A percentile compares a stretch with the other conserved stretches of the same genome.
These are phyloP conservation scores for Diadegma fenestrale DNA, from an alignment of 2,888 invertebrate genomes.

Conservation along the genomic window DNA sequence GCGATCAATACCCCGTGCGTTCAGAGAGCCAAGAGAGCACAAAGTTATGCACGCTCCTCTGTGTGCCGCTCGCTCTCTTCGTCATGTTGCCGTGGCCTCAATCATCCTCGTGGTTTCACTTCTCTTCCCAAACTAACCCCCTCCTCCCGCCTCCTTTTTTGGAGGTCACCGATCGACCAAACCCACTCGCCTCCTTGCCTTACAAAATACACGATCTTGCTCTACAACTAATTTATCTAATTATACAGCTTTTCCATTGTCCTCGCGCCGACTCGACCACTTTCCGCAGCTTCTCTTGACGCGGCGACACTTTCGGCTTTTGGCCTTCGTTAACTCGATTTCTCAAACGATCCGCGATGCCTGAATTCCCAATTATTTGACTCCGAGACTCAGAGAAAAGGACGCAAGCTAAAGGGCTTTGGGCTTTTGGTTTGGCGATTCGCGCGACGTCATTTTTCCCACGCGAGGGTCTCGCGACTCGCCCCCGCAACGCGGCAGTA, in stretches of 20 bases:
- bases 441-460: neutral
- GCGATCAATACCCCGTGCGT: constrained; percentile 81
- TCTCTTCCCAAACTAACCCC: neutral
- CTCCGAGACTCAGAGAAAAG: neutral
- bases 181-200: neutral
- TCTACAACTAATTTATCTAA: neutral
- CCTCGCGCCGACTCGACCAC: neutral
- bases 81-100: neutral
- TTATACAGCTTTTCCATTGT: neutral
- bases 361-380: neutral
- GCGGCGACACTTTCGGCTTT: neutral
- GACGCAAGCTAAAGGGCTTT: neutral
- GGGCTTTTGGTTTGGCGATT: neutral
- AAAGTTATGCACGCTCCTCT: constrained; percentile 79
- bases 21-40: constrained; percentile 79
- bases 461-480: neutral
- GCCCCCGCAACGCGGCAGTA: constrained; percentile 4
- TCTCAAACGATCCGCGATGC: neutral
- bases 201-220: neutral
- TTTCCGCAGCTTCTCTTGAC: neutral
- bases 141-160: neutral
- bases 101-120: constrained; percentile 2
- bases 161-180: constrained; percentile 28
- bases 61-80: constrained; percentile 14
- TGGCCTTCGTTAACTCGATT: neutral